A percentile compares a stretch with the other conserved stretches of the same genome.
phyloP scores from a whole-genome alignment of 92 coral and sea anemone genomes.

The Porites divaricata region DNA sequence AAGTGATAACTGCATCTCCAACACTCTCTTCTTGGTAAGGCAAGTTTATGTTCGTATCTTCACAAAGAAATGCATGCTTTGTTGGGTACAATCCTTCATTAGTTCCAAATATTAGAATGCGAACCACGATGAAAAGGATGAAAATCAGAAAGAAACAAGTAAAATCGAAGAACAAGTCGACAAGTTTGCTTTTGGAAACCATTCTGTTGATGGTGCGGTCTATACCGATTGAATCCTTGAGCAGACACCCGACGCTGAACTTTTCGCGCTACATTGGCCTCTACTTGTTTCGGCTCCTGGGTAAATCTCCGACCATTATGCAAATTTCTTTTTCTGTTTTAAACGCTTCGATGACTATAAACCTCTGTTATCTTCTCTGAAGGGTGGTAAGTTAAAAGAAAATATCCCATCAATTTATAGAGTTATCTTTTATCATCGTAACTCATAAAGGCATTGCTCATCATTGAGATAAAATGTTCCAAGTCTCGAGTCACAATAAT shows the following conservation, averaged over 20 bases:
- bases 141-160: slow-evolving; percentile 10
- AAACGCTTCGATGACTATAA: neutral
- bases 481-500: no score
- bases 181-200: slow-evolving; percentile 1
- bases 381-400: neutral
- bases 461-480: no score
- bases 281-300: neutral
- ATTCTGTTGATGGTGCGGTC: neutral
- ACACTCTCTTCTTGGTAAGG: slow-evolving; percentile 37
- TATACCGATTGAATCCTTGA: neutral
- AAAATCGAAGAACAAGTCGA: slow-evolving; percentile 11
- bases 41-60: slow-evolving; percentile 37
- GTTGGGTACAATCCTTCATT: slow-evolving; percentile 27
- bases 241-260: neutral
- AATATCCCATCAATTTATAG: no score
- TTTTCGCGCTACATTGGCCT: neutral
- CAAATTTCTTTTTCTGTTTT: neutral
- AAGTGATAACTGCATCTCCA: neutral
- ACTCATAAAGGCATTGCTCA: no score
- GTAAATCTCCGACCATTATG: neutral
- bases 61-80: slow-evolving; percentile 54
- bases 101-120: neutral
- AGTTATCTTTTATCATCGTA: no score
- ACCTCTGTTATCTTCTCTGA: no score
- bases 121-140: neutral